Conservation (phyloP, 2,888 invertebrate species). For the Timema podura region DNA sequence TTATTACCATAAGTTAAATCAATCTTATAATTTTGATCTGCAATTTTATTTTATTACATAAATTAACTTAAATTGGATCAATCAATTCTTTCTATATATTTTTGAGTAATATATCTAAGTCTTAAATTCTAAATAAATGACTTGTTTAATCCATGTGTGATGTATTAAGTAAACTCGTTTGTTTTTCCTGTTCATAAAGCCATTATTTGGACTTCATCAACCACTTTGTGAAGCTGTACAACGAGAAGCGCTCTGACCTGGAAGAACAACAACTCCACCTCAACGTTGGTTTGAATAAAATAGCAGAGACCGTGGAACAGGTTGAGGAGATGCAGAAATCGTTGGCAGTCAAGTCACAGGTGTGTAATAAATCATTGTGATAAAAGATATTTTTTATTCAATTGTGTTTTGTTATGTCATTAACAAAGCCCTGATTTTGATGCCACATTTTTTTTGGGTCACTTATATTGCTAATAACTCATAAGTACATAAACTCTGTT, state of each 20-base stretch:
- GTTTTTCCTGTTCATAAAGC: slow-evolving; percentile 42
- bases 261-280: slow-evolving; percentile 98
- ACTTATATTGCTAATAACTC: too few relatives aligned
- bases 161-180: too few relatives aligned
- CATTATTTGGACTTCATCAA: slow-evolving; percentile 99
- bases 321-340: slow-evolving; percentile 99
- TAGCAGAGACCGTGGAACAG: slow-evolving; percentile 98
- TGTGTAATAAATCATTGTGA: slow-evolving; percentile 37
- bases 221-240: slow-evolving; percentile 96
- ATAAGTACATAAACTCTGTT: too few relatives aligned
- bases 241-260: slow-evolving; percentile 95
- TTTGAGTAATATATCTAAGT: too few relatives aligned
- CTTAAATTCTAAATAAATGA: too few relatives aligned
- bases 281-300: slow-evolving; percentile 97
- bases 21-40: too few relatives aligned
- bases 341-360: slow-evolving; percentile 91
- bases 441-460: slow-evolving; percentile 3
- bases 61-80: too few relatives aligned
- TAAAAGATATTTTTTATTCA: not conserved
- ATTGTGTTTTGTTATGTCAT: not conserved
- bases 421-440: not conserved
- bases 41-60: too few relatives aligned
- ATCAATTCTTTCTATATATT: too few relatives aligned
- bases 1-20: too few relatives aligned
- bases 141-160: too few relatives aligned